Evolutionary conservation across 1,140 invertebrate species (phyloP).

Genomic region (Drosophila cardini): DNA sequence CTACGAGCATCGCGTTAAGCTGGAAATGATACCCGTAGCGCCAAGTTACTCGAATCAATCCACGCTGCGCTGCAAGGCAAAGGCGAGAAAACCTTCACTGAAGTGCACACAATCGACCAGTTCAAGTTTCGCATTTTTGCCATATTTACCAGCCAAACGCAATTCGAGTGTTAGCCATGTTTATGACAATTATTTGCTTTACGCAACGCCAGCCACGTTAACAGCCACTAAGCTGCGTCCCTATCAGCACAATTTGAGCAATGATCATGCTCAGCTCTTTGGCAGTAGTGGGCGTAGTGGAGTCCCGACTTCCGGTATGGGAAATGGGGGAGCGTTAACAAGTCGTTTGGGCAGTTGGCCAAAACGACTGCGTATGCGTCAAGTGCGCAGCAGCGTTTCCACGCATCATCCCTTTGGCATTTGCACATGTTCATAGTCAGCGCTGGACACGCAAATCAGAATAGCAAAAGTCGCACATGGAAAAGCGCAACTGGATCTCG

Average conservation of each 20-base stretch:
- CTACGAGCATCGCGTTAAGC: slow-evolving; percentile 73
- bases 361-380: slow-evolving; percentile 61
- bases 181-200: slow-evolving; percentile 80
- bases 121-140: slow-evolving; percentile 80
- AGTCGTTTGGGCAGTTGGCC: slow-evolving; percentile 62
- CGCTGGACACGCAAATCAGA: slow-evolving; percentile 56
- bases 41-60: slow-evolving; percentile 81
- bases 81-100: slow-evolving; percentile 60
- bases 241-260: slow-evolving; percentile 72
- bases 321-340: neutral
- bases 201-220: slow-evolving; percentile 59
- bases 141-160: slow-evolving; percentile 77
- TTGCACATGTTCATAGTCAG: slow-evolving; percentile 85
- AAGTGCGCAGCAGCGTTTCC: slow-evolving; percentile 78
- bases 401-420: slow-evolving; percentile 82
- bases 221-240: slow-evolving; percentile 53
- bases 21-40: slow-evolving; percentile 71
- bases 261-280: slow-evolving; percentile 75
- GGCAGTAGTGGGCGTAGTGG: slow-evolving; percentile 41
- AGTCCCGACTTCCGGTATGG: neutral
- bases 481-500: slow-evolving; percentile 63
- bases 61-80: slow-evolving; percentile 59
- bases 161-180: slow-evolving; percentile 82
- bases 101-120: slow-evolving; percentile 79
- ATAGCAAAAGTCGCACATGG: slow-evolving; percentile 48